A percentile compares a stretch with the other conserved stretches of the same genome.
Conservation (phyloP, 1,140 invertebrate genomes). For the Eriosoma lanigerum region DNA sequence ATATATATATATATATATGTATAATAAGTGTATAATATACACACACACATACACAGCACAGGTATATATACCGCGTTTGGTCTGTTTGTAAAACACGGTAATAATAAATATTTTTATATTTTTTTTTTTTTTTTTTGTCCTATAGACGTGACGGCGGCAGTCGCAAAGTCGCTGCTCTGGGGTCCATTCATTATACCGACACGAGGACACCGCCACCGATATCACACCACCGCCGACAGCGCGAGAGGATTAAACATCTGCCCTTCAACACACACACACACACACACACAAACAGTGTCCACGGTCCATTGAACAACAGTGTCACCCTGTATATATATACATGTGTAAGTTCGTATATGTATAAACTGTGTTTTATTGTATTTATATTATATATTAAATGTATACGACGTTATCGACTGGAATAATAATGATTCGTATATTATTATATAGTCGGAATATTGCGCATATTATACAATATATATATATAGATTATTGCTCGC, state of each 20-base stretch:
- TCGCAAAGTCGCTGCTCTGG: constrained; percentile 29
- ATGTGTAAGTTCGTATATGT: not conserved
- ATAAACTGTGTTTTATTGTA: not conserved
- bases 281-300: not conserved
- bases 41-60: too few species aligned
- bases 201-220: not conserved
- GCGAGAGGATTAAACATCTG: constrained; percentile 51
- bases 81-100: constrained; percentile 36
- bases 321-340: constrained; percentile 31
- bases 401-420: constrained; percentile 8
- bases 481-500: not conserved
- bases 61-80: not conserved
- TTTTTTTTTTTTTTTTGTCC: constrained; percentile 1
- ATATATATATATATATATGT: not conserved
- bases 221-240: not conserved
- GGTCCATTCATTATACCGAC: constrained; percentile 35
- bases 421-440: constrained; percentile 35
- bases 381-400: not conserved
- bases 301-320: constrained; percentile 42
- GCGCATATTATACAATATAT: not conserved
- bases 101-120: constrained; percentile 25
- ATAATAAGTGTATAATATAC: too few species aligned
- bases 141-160: constrained; percentile 37
- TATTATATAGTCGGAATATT: too few species aligned
- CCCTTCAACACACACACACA: constrained; percentile 31